Conservation (phyloP, 2,797 vertebrate genomes). For the Sebastes aleutianus region DNA sequence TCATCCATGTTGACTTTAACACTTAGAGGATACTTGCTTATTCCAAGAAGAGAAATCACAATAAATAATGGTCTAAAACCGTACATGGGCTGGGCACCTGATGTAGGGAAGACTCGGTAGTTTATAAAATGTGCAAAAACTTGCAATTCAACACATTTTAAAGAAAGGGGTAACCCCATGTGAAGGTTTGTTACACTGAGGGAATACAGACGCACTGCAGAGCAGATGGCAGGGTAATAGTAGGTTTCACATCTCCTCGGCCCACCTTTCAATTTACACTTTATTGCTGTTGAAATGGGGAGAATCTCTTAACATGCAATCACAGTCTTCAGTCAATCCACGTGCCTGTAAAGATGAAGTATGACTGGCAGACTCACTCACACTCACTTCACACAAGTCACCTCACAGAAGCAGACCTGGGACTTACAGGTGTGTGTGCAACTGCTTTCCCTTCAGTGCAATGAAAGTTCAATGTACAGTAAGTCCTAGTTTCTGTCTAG, state of each 20-base stretch:
- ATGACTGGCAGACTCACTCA: neutral
- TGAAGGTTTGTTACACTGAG: neutral
- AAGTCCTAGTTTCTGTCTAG: neutral
- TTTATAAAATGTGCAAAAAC: neutral
- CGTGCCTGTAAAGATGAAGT: constrained; percentile 63
- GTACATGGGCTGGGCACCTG: neutral
- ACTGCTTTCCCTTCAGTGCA: neutral
- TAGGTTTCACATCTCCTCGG: constrained; percentile 38
- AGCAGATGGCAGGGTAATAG: constrained; percentile 60
- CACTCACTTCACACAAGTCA: neutral
- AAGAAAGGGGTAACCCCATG: neutral
- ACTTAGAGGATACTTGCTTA: neutral
- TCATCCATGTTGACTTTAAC: neutral
- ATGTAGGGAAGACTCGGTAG: neutral
- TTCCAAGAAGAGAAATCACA: neutral
- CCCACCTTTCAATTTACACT: constrained; percentile 70
- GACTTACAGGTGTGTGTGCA: constrained; percentile 34
- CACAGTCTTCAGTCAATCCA: constrained; percentile 36
- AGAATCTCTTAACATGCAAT: constrained; percentile 68
- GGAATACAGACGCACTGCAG: neutral
- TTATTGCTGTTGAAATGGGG: constrained; percentile 65
- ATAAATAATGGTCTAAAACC: neutral
- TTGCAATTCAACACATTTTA: neutral
- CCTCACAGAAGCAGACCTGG: neutral
- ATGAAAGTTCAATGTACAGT: neutral